Evolutionary conservation across 2,888 invertebrate species (phyloP).

Genomic region (Cancer borealis): DNA sequence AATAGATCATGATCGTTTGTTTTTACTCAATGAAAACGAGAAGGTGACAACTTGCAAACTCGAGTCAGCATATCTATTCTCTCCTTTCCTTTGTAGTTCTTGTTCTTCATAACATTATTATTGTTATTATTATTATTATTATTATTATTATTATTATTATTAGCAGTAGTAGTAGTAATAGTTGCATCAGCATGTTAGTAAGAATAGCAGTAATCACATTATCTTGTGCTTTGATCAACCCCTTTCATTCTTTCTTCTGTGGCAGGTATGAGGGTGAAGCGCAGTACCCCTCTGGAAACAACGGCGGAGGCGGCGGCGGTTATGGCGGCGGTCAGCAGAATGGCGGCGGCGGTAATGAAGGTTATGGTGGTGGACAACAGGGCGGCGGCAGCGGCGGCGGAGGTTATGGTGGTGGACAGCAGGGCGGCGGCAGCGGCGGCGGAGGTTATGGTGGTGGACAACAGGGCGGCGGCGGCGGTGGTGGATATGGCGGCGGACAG

Average conservation of each 20-base stretch:
- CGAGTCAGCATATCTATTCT: too few species aligned
- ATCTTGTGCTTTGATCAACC: neutral
- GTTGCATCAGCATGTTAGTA: neutral
- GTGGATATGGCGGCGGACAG: neutral
- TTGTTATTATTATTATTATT: neutral
- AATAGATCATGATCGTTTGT: too few species aligned
- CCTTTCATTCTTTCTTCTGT: neutral
- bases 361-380: neutral
- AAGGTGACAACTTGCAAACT: too few species aligned
- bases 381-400: neutral
- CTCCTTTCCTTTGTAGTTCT: too few species aligned
- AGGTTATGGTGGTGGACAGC: neutral
- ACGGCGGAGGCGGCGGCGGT: conserved; percentile 4
- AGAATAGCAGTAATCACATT: neutral
- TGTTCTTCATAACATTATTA: too few species aligned
- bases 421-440: neutral
- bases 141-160: neutral
- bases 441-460: conserved; percentile 37
- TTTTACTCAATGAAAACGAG: too few species aligned
- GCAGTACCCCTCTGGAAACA: conserved; percentile 59
- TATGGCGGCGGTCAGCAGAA: neutral
- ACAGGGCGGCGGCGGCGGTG: neutral
- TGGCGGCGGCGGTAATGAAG: neutral
- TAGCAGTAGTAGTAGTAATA: neutral
- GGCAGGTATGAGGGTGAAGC: conserved; percentile 69